A percentile compares a stretch with the other conserved stretches of the same genome.
Evolutionary conservation across 2,888 invertebrate species (phyloP).

Genomic region (Seladonia tumulorum): DNA sequence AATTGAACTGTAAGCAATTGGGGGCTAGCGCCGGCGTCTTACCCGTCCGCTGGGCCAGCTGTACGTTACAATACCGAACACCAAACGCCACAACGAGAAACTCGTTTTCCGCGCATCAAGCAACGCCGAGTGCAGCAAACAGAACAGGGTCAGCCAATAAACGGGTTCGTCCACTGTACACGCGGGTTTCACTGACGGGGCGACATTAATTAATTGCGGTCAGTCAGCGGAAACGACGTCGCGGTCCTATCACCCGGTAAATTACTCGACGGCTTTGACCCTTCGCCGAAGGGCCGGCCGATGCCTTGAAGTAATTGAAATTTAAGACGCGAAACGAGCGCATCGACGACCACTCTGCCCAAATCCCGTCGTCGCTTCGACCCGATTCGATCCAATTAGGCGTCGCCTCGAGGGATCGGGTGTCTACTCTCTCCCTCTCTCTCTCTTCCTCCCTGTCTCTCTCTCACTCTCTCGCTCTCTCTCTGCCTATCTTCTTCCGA

Average conservation of each 20-base stretch:
- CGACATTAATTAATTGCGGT: conserved; percentile 68
- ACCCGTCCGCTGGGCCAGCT: not conserved
- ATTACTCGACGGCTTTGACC: conserved; percentile 65
- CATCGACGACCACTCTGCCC: conserved; percentile 51
- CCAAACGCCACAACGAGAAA: not conserved
- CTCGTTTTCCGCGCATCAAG: conserved; percentile 1
- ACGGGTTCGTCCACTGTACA: not conserved
- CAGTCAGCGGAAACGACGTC: conserved; percentile 60
- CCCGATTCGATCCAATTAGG: conserved; percentile 79
- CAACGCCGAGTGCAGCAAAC: conserved; percentile 33
- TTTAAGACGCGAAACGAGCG: conserved; percentile 75
- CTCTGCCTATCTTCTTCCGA: not conserved
- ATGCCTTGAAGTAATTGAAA: conserved; percentile 75
- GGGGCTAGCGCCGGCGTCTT: not conserved
- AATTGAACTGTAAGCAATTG: not conserved
- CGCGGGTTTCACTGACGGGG: conserved; percentile 6
- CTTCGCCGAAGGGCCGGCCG: conserved; percentile 45
- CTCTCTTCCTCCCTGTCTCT: not conserved
- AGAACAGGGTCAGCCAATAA: conserved; percentile 28
- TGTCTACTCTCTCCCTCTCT: conserved; percentile 4
- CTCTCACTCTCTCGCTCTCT: not conserved
- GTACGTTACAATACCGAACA: not conserved
- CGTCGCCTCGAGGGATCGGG: conserved; percentile 64
- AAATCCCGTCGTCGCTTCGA: conserved; percentile 64
- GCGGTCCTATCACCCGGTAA: conserved; percentile 65